Evolutionary conservation across 2,797 vertebrate species (phyloP).

Genomic region (Erpetoichthys calabaricus): DNA sequence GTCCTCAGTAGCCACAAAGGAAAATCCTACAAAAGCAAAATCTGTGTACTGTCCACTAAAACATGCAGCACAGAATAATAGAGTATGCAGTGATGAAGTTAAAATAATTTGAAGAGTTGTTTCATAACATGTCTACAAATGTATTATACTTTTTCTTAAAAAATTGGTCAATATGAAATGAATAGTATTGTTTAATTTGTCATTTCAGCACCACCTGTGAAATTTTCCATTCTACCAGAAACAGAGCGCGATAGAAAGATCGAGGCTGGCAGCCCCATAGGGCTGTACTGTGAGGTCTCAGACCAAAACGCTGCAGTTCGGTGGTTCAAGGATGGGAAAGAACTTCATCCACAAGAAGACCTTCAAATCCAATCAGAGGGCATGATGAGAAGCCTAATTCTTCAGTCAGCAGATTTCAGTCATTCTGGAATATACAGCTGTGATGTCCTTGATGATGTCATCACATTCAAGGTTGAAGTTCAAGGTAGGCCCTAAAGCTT

Average conservation of each 20-base stretch:
- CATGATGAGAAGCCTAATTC: constrained; percentile 63
- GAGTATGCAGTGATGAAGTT: too few species aligned
- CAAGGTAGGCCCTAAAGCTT: constrained; percentile 48
- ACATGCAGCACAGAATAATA: too few species aligned
- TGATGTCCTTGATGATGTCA: constrained; percentile 61
- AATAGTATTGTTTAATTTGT: too few species aligned
- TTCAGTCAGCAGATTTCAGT: constrained; percentile 57
- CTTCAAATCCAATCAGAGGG: constrained; percentile 63
- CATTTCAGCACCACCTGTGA: constrained; percentile 57
- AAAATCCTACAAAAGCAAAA: too few species aligned
- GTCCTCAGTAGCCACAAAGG: too few species aligned
- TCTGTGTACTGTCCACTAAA: too few species aligned
- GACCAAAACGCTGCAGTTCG: constrained; percentile 48
- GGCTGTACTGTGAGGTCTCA: constrained; percentile 66
- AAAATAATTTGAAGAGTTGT: too few species aligned
- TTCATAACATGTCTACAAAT: too few species aligned
- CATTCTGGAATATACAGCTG: constrained; percentile 66
- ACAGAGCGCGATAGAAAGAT: constrained; percentile 70
- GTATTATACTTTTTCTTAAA: too few species aligned
- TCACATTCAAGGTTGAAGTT: constrained; percentile 65
- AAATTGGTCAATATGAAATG: too few species aligned
- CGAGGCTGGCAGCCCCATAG: constrained; percentile 60
- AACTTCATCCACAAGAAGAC: constrained; percentile 47
- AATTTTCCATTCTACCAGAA: constrained; percentile 57
- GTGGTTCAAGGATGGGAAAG: constrained; percentile 64